A percentile compares a stretch with the other conserved stretches of the same genome.
phyloP scores from a whole-genome alignment of 2,888 invertebrate species.

The Bembecia ichneumoniformis region DNA sequence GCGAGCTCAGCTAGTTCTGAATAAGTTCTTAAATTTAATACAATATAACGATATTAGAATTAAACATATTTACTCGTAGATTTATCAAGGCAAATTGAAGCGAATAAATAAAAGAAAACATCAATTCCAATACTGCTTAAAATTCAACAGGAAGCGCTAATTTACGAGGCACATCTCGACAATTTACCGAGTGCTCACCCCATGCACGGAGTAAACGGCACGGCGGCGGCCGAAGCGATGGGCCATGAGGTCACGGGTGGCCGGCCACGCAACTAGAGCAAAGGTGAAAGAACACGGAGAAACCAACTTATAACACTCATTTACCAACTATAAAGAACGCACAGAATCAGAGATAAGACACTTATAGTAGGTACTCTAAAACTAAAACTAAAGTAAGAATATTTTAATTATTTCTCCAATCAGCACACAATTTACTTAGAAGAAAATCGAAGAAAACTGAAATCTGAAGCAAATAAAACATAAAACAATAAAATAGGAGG shows the following conservation, averaged over 20 bases:
- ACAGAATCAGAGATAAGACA: slow-evolving; percentile 3
- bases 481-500: no score
- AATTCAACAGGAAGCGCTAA: slow-evolving; percentile 30
- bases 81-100: no score
- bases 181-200: slow-evolving; percentile 13
- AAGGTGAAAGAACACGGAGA: slow-evolving; percentile 61
- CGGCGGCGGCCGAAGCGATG: background rate
- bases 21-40: no score
- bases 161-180: slow-evolving; percentile 18
- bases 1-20: no score
- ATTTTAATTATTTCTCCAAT: no score
- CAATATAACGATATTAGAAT: no score
- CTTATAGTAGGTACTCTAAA: no score
- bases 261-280: slow-evolving; percentile 52
- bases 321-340: slow-evolving; percentile 9
- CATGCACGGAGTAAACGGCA: background rate
- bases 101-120: background rate
- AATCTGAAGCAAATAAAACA: no score
- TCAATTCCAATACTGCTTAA: slow-evolving; percentile 2
- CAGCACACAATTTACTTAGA: no score
- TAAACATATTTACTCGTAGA: no score
- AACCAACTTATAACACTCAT: slow-evolving; percentile 13
- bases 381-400: no score
- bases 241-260: slow-evolving; percentile 35
- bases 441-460: no score